Evolutionary conservation across 2,888 invertebrate species (phyloP), one percentile per base, ranked within the genome.

Genomic region (Philereme transversata): DNA sequence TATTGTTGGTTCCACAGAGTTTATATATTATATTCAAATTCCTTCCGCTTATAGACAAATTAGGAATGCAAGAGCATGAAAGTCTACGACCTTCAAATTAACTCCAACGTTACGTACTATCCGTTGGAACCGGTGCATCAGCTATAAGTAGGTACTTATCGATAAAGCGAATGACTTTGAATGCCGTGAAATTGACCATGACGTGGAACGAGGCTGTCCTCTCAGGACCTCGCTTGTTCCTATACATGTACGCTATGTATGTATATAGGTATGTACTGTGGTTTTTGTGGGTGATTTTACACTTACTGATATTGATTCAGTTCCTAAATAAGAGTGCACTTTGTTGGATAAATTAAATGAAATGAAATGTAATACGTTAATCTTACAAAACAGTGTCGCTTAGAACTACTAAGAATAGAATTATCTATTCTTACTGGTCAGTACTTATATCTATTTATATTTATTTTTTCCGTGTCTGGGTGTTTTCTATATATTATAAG

Each of bases 101-200:
- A 66, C 44, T 60, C 58, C 52, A 52, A 48, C 60, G 55, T 59
- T 61, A 55, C 51, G 57, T 34, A 43, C 60, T 63, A 63, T 56
- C 43, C 51, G 54, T 53, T 64, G 53, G 60, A 53, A 56, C 51
- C 61, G 61, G 53, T 57, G 40, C 41, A 54, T 52, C 43, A 43
- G 51, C 55, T 58, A 53, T 64, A 67, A 67, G 62, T 68, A 70
- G 62, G 58, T 61, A 62, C 60, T 56, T 67, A 66, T 57, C 65
- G 64, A 59, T 70, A 60, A 75, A 73, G 56, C 62, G 62, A 65
- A 64, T 62, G 54, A 69, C 62, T 68, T 69, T 62, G 62, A 69
- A 70, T 72, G 74, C 86, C 85, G 82, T 87, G 86, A 81, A 83
- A 82, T 81, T 86, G 87, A 79, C 87, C 88, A 75, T 88, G 85